Evolutionary conservation across 2,888 invertebrate genomes (phyloP), one percentile per base, ranked within the genome.

Genomic region (Drosophila paranaensis): DNA sequence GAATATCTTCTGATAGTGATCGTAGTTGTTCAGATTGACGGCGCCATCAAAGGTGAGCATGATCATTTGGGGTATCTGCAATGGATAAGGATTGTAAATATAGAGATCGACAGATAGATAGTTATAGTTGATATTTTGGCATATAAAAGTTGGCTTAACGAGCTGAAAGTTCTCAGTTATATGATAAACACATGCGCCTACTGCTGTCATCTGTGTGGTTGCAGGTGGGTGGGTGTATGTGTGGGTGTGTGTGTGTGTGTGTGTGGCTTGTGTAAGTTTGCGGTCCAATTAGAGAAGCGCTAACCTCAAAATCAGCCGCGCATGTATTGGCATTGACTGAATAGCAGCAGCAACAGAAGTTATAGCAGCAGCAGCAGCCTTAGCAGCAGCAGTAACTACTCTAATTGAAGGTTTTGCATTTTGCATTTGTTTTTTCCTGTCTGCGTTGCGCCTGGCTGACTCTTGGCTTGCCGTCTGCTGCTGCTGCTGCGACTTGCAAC

Each of bases 1-100:
- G 92, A 98, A 97, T 62, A 98, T 96, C 93, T 96, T 96, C 92
- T 95, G 95, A 93, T 98, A 98, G 89, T 96, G 95, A 74, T 97
- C 96, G 92, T 95, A 97, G 93, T 98, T 98, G 92, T 98, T 97
- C 90, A 97, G 94, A 93, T 98, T 98, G 81, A 98, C 95, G 30
- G 98, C 98, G 58, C 98, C 98, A 92, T 98, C 98, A 92, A 98
- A 98, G 45, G 98, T 98, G 88, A 98, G 93, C 90, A 98, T 93
- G 85, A 98, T 96, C 95, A 98, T 97, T 94, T 98, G 98, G 9
- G 98, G 98, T 43, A 97, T 96, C 97, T 98, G 94, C 10, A 94
- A 53, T 1, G 10, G 2, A 2, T 20, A 20, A 20, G 20, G 20
- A 20, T 20, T 1, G 2, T 20, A 20, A 20, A 20, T 20, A 20